phyloP scores from a whole-genome alignment of 1,140 invertebrate genomes.

The Zaprionus kolodkinae region DNA sequence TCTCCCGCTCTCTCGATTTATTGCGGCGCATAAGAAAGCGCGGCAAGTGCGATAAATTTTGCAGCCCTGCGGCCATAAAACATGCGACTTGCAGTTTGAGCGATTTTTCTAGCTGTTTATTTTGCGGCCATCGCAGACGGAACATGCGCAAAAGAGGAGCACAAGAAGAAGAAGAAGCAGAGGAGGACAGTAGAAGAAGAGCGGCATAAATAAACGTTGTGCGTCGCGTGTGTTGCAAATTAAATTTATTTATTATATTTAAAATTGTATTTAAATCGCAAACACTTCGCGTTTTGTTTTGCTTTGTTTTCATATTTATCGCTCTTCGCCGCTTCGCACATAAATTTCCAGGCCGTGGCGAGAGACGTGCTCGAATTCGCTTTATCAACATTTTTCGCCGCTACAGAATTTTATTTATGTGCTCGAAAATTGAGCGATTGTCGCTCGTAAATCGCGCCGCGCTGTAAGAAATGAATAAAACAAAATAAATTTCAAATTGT shows the following conservation, averaged over 20 bases:
- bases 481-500: conserved; percentile 46
- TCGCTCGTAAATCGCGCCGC: conserved; percentile 53
- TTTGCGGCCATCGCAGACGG: conserved; percentile 59
- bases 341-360: conserved; percentile 50
- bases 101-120: conserved; percentile 58
- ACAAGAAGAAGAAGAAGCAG: conserved; percentile 17
- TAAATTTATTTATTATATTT: conserved; percentile 69
- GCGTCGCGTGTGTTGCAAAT: conserved; percentile 74
- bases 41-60: conserved; percentile 73
- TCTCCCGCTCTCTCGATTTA: conserved; percentile 39
- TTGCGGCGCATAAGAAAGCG: conserved; percentile 52
- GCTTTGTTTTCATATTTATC: conserved; percentile 15
- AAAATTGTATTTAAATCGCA: conserved; percentile 50
- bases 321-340: conserved; percentile 49
- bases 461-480: conserved; percentile 22
- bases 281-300: conserved; percentile 5
- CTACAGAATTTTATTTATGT: conserved; percentile 61
- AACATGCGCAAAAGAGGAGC: conserved; percentile 74
- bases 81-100: conserved; percentile 70
- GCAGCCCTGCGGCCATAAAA: conserved; percentile 70
- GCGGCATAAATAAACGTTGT: conserved; percentile 24
- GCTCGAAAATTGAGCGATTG: conserved; percentile 66
- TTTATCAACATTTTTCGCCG: conserved; percentile 60
- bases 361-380: conserved; percentile 70
- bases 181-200: conserved; percentile 6